Base-by-base conservation (phyloP, 2,797 vertebrate genomes). In the Cottoperca gobio region DNA sequence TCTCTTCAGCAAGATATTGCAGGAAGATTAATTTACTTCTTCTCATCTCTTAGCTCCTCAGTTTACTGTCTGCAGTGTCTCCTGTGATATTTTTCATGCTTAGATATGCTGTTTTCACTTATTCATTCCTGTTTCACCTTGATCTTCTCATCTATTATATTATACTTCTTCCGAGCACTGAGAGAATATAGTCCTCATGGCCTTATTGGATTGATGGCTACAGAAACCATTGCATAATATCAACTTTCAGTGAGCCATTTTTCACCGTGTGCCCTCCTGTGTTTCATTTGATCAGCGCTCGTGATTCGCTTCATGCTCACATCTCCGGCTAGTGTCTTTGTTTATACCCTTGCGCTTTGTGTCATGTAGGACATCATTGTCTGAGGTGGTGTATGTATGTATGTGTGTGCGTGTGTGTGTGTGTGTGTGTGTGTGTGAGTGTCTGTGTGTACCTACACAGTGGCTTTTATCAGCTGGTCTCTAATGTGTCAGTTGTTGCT, bases 11-110 rank as follows among this genome's bases (percentile, higher is more conserved):
- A 78, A 93, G 94, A 94, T 94, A 96, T 93, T 94, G 89, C 93
- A 63, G 82, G 88, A 95, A 96, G 95, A 97, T 97, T 95, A 95
- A 96, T 97, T 96, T 93, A 95, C 94, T 94, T 83, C 88, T 94
- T 93, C 89, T 94, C 93, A 91, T 95, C 92, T 94, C 83, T 90
- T 84, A 86, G 83, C 88, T 91, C 83, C 90, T 93, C 91, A 84
- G 87, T 94, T 94, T 91, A 94, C 92, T 69, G 91, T 93, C 90
- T 75, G 78, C 87, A 69, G 39, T 55, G 94, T 91, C 93, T 85
- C 88, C 79, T 57, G 85, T 91, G 88, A 94, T 94, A 93, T 94
- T 92, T 93, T 93, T 94, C 92, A 89, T 88, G 91, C 90, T 92
- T 93, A 94, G 94, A 93, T 89, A 87, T 89, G 92, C 91, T 92